phyloP scores from a whole-genome alignment of 2,888 invertebrate genomes.

The Agonopterix alstromeriana region DNA sequence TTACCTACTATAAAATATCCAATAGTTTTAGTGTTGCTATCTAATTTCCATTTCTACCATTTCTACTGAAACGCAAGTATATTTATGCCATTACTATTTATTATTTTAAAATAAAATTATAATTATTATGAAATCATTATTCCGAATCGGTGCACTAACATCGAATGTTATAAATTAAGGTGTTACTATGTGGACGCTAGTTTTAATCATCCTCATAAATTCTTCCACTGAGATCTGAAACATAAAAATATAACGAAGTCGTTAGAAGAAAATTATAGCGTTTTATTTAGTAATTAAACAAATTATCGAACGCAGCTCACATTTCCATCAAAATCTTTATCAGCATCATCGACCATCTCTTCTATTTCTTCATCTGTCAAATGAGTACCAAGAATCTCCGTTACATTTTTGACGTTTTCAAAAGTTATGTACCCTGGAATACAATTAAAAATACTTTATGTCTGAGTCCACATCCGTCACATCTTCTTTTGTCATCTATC shows the following conservation, averaged over 20 bases:
- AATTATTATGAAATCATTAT: no score
- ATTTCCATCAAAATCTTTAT: slow-evolving; percentile 56
- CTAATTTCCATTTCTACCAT: no score
- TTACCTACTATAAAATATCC: no score
- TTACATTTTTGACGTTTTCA: slow-evolving; percentile 55
- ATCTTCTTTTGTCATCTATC: no score
- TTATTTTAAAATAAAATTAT: no score
- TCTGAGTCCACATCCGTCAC: no score
- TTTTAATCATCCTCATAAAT: slow-evolving; percentile 67
- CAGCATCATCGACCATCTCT: slow-evolving; percentile 69
- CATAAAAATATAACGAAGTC: background rate
- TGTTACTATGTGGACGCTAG: slow-evolving; percentile 52
- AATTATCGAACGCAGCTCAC: slow-evolving; percentile 30
- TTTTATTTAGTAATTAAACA: background rate
- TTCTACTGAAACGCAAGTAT: no score
- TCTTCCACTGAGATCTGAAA: slow-evolving; percentile 53
- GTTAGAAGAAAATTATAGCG: background rate
- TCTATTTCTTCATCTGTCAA: slow-evolving; percentile 67
- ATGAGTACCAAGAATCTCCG: slow-evolving; percentile 42
- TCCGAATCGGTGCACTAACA: no score
- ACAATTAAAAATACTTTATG: no score
- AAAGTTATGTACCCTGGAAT: slow-evolving; percentile 49
- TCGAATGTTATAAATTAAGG: slow-evolving; percentile 25
- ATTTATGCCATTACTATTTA: no score
- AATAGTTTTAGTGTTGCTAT: no score